Base-by-base conservation (phyloP, 2,888 invertebrate genomes). In the Drosophila peninsularis region DNA sequence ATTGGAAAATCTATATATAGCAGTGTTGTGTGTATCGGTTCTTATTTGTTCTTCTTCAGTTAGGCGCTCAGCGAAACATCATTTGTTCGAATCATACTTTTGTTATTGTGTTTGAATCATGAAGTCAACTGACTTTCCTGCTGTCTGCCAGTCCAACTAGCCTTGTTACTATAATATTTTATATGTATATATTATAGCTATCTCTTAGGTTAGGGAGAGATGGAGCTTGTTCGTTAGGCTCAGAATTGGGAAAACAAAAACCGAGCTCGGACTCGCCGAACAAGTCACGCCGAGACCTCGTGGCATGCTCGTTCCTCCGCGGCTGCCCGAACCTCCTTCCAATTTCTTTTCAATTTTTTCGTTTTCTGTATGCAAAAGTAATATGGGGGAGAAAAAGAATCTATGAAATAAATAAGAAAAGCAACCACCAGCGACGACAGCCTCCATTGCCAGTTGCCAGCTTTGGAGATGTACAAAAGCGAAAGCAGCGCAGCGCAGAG, bases 331-430 rank as follows among this genome's bases (percentile, higher is more conserved):
- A 13, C 32, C 47, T 30, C 19, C 32, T 32, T 13, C 49, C 34
- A n/a, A 47, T 17, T 27, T 47, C 11, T 27, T 17, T 27, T 34
- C 1, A 34, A 11, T 32, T 50, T 34, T 50, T 32, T 30, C 17
- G 1, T 49, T 19, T 52, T 67, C 21, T 11, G 21, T 17, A 30
- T 13, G 9, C n/a, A 65, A 63, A 70, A 58, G 10, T 30, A 45
- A 30, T 45, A 30, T n/a, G 27, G 21, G 39, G 58, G 58, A 64
- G 55, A 60, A 74, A 70, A 66, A 67, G 44, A 82, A 86, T 67
- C 82, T 75, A 21, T 45, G 47, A 54, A 75, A 86, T 80, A 82
- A 71, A 70, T 78, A 84, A 81, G 66, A 78, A 82, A 87, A 82
- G 45, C 87, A 84, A 81, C 86, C 88, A 88, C 82, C 85, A 66